A percentile compares a stretch with the other conserved stretches of the same genome.
These are phyloP conservation scores for Ochropleura plecta DNA, from an alignment of 2,888 invertebrate genomes.

Conservation along the genomic window DNA sequence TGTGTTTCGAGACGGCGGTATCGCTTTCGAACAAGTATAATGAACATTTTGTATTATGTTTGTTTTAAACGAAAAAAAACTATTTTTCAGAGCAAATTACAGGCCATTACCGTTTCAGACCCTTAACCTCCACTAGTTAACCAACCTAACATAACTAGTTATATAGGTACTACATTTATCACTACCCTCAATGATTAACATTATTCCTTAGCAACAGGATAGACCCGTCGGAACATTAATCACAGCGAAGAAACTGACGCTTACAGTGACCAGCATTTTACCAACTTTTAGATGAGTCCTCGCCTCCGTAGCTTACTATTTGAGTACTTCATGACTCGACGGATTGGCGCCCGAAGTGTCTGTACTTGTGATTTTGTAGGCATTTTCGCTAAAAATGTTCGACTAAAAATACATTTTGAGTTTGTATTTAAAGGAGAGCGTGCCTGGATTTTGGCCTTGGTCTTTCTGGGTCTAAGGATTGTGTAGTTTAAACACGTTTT, in stretches of 20 bases:
- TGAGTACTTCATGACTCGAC: conserved; percentile 64
- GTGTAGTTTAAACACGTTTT: conserved; percentile 27
- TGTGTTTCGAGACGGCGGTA: no score
- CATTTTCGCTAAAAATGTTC: conserved; percentile 46
- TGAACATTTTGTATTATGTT: no score
- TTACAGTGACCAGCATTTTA: conserved; percentile 62
- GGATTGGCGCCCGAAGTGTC: conserved; percentile 47
- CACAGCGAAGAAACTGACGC: conserved; percentile 64
- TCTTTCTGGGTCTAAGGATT: conserved; percentile 3
- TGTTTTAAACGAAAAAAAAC: neutral
- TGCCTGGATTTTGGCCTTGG: conserved; percentile 8
- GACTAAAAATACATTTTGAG: conserved; percentile 50
- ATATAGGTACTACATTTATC: conserved; percentile 22
- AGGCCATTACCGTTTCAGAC: neutral
- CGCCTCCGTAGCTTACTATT: conserved; percentile 53
- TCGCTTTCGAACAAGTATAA: no score
- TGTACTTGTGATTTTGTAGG: conserved; percentile 62
- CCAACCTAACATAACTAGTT: neutral
- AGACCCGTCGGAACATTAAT: conserved; percentile 62
- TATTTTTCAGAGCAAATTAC: neutral
- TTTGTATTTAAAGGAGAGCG: conserved; percentile 14
- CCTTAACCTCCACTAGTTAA: neutral
- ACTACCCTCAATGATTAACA: conserved; percentile 51
- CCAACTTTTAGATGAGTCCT: conserved; percentile 65
- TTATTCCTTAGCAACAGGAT: conserved; percentile 60